Conservation (phyloP, 2,113 vertebrate genomes). For the Gallinago paraguaiae region DNA sequence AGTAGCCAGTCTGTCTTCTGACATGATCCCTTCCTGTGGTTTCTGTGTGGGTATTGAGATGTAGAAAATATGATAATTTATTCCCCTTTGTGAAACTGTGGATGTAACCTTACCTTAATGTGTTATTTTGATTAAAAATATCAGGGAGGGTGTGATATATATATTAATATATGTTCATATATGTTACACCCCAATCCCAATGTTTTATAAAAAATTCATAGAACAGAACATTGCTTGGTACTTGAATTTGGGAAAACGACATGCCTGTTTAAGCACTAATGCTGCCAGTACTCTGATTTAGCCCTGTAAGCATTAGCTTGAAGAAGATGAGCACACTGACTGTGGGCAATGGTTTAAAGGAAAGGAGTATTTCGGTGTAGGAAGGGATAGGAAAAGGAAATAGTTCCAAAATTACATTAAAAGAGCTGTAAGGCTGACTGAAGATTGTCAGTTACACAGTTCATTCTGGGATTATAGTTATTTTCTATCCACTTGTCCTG, state of each 20-base stretch:
- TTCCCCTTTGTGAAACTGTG: neutral
- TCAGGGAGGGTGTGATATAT: neutral
- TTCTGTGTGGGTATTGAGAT: neutral
- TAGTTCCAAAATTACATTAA: neutral
- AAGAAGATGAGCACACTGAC: neutral
- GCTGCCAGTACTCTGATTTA: neutral
- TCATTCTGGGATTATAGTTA: neutral
- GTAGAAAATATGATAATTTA: neutral
- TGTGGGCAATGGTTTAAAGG: neutral
- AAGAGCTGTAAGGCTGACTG: neutral
- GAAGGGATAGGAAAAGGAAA: neutral
- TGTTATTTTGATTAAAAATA: neutral
- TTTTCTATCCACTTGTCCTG: neutral
- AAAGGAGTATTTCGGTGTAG: neutral
- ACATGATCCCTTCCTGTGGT: neutral
- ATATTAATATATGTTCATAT: neutral
- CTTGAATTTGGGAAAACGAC: neutral
- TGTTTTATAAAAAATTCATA: neutral
- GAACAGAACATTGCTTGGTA: neutral
- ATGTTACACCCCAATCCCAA: neutral
- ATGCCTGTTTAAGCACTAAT: neutral
- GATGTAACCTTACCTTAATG: neutral
- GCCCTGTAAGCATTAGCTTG: neutral
- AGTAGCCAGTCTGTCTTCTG: conserved; percentile 16
- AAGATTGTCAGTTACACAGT: neutral